Conservation (phyloP, 2,113 vertebrate species). For the Mobula birostris region DNA sequence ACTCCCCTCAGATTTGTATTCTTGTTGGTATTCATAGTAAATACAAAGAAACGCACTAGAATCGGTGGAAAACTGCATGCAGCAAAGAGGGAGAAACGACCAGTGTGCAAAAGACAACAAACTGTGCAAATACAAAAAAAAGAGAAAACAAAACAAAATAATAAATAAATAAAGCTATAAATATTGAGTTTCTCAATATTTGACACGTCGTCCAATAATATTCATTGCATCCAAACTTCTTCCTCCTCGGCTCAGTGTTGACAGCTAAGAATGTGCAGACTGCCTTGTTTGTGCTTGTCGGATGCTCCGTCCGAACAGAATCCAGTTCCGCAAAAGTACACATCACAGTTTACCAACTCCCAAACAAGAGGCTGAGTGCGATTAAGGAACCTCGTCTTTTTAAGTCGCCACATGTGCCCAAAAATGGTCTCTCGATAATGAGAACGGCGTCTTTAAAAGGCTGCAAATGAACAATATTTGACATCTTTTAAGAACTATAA, state of each 20-base stretch:
- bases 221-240: background rate
- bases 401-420: slow-evolving; percentile 47
- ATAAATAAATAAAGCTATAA: too few relatives aligned
- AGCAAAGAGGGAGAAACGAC: too few relatives aligned
- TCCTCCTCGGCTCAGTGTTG: background rate
- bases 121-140: too few relatives aligned
- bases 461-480: slow-evolving; percentile 60
- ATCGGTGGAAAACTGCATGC: too few relatives aligned
- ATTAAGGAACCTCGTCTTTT: slow-evolving; percentile 29
- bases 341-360: slow-evolving; percentile 22
- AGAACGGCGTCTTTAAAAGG: slow-evolving; percentile 57
- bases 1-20: too few relatives aligned
- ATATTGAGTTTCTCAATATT: too few relatives aligned
- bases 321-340: slow-evolving; percentile 2
- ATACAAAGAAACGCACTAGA: too few relatives aligned
- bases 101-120: too few relatives aligned
- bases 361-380: background rate
- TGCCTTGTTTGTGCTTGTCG: background rate
- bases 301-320: background rate
- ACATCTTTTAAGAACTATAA: slow-evolving; percentile 65
- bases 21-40: too few relatives aligned
- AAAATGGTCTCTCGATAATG: slow-evolving; percentile 52
- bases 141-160: too few relatives aligned
- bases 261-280: background rate
- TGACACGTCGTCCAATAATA: background rate